Percentiles rank a stretch among this genome's conserved stretches.
These are phyloP conservation scores for Orussus abietinus DNA, from an alignment of 1,140 invertebrate genomes.

Conservation along the genomic window DNA sequence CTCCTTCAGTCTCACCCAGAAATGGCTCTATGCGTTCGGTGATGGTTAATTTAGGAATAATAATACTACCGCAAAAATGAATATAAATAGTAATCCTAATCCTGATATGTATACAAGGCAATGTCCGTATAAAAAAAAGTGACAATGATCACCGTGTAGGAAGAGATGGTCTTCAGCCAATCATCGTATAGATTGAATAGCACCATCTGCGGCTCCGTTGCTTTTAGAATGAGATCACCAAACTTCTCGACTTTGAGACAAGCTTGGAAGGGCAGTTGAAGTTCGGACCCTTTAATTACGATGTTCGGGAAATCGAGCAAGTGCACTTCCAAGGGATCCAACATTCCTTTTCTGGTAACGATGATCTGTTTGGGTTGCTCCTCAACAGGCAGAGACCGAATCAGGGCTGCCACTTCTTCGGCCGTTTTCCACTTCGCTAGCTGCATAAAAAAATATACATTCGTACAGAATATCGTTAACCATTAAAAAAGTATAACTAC, in stretches of 20 bases:
- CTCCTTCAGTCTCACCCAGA: no score
- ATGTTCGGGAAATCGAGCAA: constrained; percentile 99
- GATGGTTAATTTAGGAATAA: no score
- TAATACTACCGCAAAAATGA: no score
- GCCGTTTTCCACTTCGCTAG: constrained; percentile 99
- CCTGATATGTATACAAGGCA: not conserved
- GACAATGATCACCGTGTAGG: constrained; percentile 69
- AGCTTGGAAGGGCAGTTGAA: constrained; percentile 98
- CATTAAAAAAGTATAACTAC: no score
- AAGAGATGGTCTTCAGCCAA: constrained; percentile 96
- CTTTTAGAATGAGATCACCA: constrained; percentile 97
- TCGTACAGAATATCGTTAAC: not conserved
- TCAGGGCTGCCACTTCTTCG: constrained; percentile 98
- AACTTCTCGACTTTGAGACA: constrained; percentile 99
- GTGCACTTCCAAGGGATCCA: constrained; percentile 98
- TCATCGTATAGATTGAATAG: constrained; percentile 99
- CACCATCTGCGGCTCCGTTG: constrained; percentile 99
- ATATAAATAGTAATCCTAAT: constrained; percentile 2
- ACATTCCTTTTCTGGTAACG: constrained; percentile 98
- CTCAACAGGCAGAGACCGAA: constrained; percentile 97
- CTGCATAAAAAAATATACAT: constrained; percentile 48
- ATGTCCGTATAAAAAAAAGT: constrained; percentile 2
- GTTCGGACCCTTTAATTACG: constrained; percentile 98
- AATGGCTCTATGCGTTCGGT: no score
- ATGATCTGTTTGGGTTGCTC: constrained; percentile 99